Base-by-base conservation (phyloP, 2,113 vertebrate genomes). In the Eulemur rufifrons region DNA sequence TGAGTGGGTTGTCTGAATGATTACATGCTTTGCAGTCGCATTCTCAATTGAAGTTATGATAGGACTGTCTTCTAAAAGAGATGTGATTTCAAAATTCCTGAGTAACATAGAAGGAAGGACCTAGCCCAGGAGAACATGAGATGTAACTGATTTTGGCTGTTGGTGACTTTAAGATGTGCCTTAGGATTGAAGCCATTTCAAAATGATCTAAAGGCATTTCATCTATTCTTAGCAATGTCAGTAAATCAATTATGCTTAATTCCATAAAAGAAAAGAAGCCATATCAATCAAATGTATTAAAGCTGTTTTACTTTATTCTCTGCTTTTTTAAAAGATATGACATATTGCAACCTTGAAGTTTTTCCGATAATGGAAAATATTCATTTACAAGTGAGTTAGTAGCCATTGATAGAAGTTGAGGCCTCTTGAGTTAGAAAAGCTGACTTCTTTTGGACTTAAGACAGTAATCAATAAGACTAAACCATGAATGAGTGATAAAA, bases 261-360 rank as follows among this genome's bases (percentile, higher is more conserved):
- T 98, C 88, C 93, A 96, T 77, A 86, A 63, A 78, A 96, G 86
- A 91, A 50, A 96, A 71, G 89, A 66, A 82, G 80, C 61, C 95
- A 93, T 83, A 93, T 96, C 84, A 97, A 95, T 94, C 90, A 94
- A 85, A 92, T 90, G n/a, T 95, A 97, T 95, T 80, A 98, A 97
- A 34, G 92, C 14, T 47, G 29, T 95, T 94, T 77, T n/a, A 47
- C 84, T 95, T 95, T 66, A 89, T 93, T 96, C 86, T 86, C 34
- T 68, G 2, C 25, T 95, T 97, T 97, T 93, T 69, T 82, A 84
- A 73, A 69, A 61, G 8, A 5, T n/a, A 64, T 90, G 27, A 81
- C 21, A 61, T 47, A 89, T 21, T 94, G n/a, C 37, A 3, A 69
- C 88, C 92, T 85, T 91, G 83, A 97, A 97, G 50, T 13, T 78